Percentiles rank a stretch among this genome's conserved stretches.
These are phyloP conservation scores for Schizopygopsis malacanthus DNA, from an alignment of 2,797 vertebrate species.

Conservation along the genomic window DNA sequence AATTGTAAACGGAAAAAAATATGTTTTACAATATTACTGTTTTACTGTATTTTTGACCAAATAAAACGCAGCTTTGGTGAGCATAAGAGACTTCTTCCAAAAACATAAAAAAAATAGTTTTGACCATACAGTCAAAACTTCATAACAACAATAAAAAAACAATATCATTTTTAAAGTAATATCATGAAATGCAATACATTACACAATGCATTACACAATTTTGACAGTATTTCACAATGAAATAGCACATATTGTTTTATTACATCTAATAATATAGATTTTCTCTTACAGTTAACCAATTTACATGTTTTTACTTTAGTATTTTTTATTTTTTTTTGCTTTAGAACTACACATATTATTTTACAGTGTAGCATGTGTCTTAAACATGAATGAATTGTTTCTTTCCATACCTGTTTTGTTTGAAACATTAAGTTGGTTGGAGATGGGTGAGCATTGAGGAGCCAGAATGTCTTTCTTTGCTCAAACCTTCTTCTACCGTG, in stretches of 20 bases:
- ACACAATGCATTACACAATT: not conserved
- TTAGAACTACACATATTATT: not conserved
- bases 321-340: not conserved
- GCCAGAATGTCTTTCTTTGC: not conserved
- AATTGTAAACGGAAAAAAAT: not conserved
- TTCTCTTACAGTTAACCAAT: not conserved
- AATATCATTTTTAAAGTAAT: not conserved
- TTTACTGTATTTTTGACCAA: not conserved
- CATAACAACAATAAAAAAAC: not conserved
- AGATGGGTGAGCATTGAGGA: not conserved
- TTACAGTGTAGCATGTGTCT: not conserved
- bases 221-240: not conserved
- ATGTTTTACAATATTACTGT: not conserved
- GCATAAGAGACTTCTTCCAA: not conserved
- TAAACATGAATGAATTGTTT: not conserved
- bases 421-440: not conserved
- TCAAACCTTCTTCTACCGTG: not conserved
- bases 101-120: no score
- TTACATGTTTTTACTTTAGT: not conserved
- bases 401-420: not conserved
- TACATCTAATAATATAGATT: not conserved
- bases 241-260: not conserved
- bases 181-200: not conserved
- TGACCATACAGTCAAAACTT: no score
- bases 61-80: not conserved